Percentiles rank a stretch among this genome's conserved stretches.
These are phyloP conservation scores for Melopsittacus undulatus DNA, from an alignment of 2,797 vertebrate genomes.

Conservation along the genomic window DNA sequence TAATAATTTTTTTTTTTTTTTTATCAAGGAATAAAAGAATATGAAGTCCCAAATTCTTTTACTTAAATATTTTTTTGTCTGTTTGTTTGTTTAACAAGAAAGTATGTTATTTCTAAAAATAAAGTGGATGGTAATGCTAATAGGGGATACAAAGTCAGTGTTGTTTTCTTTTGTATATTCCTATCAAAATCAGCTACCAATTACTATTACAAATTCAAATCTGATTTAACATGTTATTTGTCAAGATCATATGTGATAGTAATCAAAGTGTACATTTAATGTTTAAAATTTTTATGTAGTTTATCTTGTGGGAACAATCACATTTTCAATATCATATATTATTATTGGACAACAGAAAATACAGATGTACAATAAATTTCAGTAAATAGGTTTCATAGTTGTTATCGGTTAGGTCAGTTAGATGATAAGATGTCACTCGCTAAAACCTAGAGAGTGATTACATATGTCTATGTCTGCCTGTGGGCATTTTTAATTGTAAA, in stretches of 20 bases:
- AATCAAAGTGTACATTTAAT: neutral
- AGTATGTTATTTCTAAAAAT: neutral
- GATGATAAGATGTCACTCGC: neutral
- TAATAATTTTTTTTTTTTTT: neutral
- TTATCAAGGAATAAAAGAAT: neutral
- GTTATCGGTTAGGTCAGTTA: neutral
- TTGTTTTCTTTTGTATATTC: neutral
- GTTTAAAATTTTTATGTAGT: neutral
- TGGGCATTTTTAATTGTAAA: neutral
- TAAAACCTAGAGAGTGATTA: neutral
- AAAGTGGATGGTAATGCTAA: neutral
- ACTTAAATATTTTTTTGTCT: neutral
- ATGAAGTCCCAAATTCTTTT: neutral
- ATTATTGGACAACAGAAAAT: neutral
- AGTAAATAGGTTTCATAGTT: neutral
- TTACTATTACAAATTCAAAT: neutral
- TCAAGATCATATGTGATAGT: neutral
- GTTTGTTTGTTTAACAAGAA: neutral
- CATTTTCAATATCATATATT: neutral
- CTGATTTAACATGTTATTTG: neutral
- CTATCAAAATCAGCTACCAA: neutral
- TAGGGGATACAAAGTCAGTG: neutral
- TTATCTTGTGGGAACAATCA: neutral
- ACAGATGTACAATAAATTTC: neutral
- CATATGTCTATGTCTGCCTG: neutral